These are phyloP conservation scores for Nerophis lumbriciformis DNA, from an alignment of 2,113 vertebrate genomes.

Conservation along the genomic window DNA sequence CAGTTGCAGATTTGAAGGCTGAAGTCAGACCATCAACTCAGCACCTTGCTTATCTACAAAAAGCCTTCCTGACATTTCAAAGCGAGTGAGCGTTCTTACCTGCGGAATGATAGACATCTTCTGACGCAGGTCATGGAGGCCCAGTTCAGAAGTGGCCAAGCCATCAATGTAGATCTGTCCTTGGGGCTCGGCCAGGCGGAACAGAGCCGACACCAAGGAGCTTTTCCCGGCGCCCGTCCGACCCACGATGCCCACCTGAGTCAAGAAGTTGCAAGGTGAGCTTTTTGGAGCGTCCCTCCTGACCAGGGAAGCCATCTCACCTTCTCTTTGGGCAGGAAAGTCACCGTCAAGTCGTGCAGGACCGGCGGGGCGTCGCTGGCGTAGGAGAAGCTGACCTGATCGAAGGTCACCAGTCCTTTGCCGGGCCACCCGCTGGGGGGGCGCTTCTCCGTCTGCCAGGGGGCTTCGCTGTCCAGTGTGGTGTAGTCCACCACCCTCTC, in stretches of 20 bases:
- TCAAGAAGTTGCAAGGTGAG: not conserved
- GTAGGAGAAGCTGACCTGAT: conserved; percentile 87
- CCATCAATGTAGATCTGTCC: conserved; percentile 90
- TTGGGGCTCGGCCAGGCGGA: conserved; percentile 87
- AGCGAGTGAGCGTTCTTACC: conserved; percentile 53
- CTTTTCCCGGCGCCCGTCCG: conserved; percentile 93
- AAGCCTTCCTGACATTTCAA: not conserved
- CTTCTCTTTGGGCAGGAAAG: conserved; percentile 85
- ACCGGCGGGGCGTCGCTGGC: conserved; percentile 78
- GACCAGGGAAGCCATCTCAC: conserved; percentile 50
- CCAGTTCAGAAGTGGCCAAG: conserved; percentile 83
- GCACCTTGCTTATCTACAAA: no score
- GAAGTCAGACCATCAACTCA: not conserved
- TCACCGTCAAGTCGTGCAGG: conserved; percentile 78
- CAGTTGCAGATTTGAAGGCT: no score
- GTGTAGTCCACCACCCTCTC: conserved; percentile 92
- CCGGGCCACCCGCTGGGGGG: conserved; percentile 84
- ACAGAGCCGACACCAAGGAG: conserved; percentile 89
- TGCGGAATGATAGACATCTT: conserved; percentile 98
- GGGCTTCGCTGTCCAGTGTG: conserved; percentile 86
- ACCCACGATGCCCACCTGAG: conserved; percentile 89
- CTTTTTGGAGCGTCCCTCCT: not conserved
- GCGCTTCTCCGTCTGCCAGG: conserved; percentile 81
- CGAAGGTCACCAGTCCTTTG: conserved; percentile 83
- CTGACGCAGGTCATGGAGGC: conserved; percentile 88